Conservation (phyloP, 2,113 vertebrate genomes). For the Trematomus loennbergii region DNA sequence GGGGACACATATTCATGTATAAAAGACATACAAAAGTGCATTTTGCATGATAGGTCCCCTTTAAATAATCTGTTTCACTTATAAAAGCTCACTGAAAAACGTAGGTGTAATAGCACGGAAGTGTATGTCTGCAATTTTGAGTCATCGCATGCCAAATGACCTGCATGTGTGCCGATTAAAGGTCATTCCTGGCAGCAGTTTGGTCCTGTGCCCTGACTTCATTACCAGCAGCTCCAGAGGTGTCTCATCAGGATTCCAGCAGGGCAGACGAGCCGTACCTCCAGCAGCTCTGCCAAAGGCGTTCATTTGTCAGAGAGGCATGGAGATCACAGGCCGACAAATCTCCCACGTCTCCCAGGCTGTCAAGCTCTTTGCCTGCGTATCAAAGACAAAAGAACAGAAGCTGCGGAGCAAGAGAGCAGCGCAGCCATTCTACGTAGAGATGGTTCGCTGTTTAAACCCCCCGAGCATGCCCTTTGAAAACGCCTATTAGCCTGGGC, state of each 20-base stretch:
- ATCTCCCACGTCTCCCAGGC: constrained; percentile 78
- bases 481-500: constrained; percentile 83
- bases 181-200: constrained; percentile 69
- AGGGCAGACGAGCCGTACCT: constrained; percentile 68
- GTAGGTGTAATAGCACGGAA: constrained; percentile 4
- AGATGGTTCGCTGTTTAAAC: constrained; percentile 75
- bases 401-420: constrained; percentile 62
- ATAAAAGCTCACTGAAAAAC: constrained; percentile 16
- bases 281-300: constrained; percentile 79
- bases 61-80: not conserved
- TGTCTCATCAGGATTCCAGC: constrained; percentile 79
- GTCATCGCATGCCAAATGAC: constrained; percentile 38
- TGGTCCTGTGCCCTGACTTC: constrained; percentile 69
- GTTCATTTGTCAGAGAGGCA: constrained; percentile 83
- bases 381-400: constrained; percentile 85
- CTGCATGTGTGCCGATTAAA: constrained; percentile 65
- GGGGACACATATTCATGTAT: too few relatives aligned
- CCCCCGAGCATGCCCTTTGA: constrained; percentile 80
- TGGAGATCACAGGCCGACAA: constrained; percentile 84
- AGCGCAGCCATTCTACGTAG: constrained; percentile 76
- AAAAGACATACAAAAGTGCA: too few relatives aligned
- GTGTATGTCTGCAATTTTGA: constrained; percentile 18
- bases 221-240: constrained; percentile 61
- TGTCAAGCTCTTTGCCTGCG: constrained; percentile 79
- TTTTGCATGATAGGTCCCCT: too few relatives aligned